Evolutionary conservation across 2,113 vertebrate genomes (phyloP).

Genomic region (Pungitius pungitius): DNA sequence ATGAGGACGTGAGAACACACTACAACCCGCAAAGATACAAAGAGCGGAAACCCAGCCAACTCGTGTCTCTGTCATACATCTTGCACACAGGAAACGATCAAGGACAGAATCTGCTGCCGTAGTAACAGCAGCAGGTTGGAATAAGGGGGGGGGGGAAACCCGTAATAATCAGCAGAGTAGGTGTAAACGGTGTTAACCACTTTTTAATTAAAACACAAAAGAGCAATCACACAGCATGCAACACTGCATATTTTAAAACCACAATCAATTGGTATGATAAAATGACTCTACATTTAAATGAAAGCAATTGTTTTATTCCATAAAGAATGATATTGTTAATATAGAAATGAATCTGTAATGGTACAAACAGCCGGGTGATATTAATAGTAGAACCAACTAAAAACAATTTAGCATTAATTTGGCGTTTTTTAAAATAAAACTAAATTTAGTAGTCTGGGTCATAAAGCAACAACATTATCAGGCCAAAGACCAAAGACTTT

Average conservation of each 20-base stretch:
- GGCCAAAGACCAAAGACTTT: too few species aligned
- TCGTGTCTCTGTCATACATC: slow-evolving; percentile 30
- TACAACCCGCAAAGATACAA: slow-evolving; percentile 27
- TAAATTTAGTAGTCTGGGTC: too few species aligned
- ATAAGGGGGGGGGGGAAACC: background rate
- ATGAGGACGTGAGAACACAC: slow-evolving; percentile 26
- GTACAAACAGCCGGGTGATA: background rate
- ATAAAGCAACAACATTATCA: too few species aligned
- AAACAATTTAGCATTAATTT: background rate
- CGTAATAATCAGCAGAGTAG: slow-evolving; percentile 14
- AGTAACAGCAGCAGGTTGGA: slow-evolving; percentile 13
- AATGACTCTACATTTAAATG: background rate
- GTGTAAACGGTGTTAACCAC: background rate
- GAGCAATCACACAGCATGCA: background rate
- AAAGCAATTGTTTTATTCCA: background rate
- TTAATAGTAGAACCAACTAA: background rate
- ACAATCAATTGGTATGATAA: background rate
- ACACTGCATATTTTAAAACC: background rate
- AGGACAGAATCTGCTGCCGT: background rate
- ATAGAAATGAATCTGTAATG: background rate
- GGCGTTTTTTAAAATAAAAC: background rate
- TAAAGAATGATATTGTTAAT: background rate
- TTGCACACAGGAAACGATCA: slow-evolving; percentile 28
- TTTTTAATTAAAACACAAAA: background rate
- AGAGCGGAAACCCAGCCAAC: slow-evolving; percentile 22